Base-by-base conservation (phyloP, 2,888 invertebrate genomes). In the Listrodromus nycthemerus region DNA sequence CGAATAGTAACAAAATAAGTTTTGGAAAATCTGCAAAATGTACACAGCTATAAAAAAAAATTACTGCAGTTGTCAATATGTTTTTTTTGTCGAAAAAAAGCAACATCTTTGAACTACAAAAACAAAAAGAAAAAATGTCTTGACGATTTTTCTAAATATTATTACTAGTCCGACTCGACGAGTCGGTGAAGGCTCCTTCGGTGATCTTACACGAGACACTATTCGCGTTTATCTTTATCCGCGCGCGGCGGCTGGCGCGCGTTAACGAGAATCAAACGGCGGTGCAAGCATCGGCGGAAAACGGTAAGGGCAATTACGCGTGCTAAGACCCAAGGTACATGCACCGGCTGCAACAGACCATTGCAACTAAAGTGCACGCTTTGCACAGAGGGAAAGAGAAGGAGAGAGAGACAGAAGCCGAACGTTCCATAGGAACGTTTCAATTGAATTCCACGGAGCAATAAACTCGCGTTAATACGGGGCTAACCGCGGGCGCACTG, bases 401-500 rank as follows among this genome's bases (percentile, higher is more conserved):
- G 10, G 3, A 2, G 58, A 19, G 13, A 48, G 50, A 55, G 55
- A 71, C 55, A 71, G 71, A 75, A n/a, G 80, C 83, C 73, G 83
- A 83, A 79, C 75, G 80, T 82, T 79, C 41, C 86, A 77, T 83
- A 83, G 79, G 85, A 87, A 87, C 88, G 89, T 90, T 91, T 91
- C 91, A 89, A 90, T 87, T 90, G 89, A 91, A 91, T 92, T 90
- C 91, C 90, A 82, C 85, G 84, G 80, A 84, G 89, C 89, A 91
- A 90, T 91, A 91, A 91, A 92, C 87, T 86, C 89, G 87, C 89
- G 89, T 90, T 91, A 90, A 91, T 91, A 89, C 88, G 87, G 88
- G 86, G 85, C 89, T 89, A 91, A 91, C 89, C 88, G 89, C 73
- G 73, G 66, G 66, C 30, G 19, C 71, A n/a, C 41, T 66, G 70